These are phyloP conservation scores for Erythrolamprus reginae DNA, from an alignment of 2,113 vertebrate species.

Conservation along the genomic window DNA sequence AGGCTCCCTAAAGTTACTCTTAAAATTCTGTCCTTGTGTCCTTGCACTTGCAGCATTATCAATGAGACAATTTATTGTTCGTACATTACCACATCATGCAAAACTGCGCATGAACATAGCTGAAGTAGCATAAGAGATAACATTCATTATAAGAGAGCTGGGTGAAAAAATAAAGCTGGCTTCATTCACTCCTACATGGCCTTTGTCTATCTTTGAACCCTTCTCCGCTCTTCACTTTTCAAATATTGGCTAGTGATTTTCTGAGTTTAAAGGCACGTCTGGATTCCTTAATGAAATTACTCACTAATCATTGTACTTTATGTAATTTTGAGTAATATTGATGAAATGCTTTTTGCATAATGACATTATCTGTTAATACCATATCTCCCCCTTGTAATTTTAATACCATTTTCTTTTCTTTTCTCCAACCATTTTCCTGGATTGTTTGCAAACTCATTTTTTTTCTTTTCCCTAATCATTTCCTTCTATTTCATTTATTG, in stretches of 20 bases:
- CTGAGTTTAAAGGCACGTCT: neutral
- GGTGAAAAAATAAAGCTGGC: too few species aligned
- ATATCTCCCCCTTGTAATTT: neutral
- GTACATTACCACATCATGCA: too few species aligned
- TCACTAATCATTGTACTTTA: neutral
- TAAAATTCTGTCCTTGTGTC: too few species aligned
- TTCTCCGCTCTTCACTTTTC: too few species aligned
- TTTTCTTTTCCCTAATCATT: neutral
- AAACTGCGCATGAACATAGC: too few species aligned
- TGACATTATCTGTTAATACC: neutral
- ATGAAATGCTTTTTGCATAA: neutral
- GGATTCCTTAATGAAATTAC: neutral
- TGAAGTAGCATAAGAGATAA: too few species aligned
- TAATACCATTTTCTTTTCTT: neutral
- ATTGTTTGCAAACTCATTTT: neutral
- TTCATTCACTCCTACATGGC: too few species aligned
- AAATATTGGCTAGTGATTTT: neutral
- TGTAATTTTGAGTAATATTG: neutral
- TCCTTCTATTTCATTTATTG: neutral
- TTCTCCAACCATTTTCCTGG: neutral
- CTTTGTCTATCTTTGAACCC: too few species aligned
- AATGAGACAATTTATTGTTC: too few species aligned
- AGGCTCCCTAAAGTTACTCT: too few species aligned
- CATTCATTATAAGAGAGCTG: too few species aligned
- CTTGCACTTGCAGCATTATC: too few species aligned